A percentile compares a stretch with the other conserved stretches of the same genome.
Evolutionary conservation across 2,888 invertebrate genomes (phyloP).

Genomic region (Schizotus pectinicornis): DNA sequence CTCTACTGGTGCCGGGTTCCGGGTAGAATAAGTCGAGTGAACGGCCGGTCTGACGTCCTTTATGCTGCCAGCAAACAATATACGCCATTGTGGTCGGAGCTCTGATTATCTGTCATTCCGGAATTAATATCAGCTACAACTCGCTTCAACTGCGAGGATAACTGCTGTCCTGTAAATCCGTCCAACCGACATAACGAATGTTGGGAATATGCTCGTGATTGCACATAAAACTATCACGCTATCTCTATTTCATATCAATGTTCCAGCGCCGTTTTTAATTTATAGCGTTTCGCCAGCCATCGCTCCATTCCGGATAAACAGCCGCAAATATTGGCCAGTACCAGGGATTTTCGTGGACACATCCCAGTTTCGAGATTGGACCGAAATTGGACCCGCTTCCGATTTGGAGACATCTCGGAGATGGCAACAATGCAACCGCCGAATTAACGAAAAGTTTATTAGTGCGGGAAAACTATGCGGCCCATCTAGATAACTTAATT

Average conservation of each 20-base stretch:
- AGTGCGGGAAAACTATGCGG: background rate
- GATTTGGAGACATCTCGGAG: too few species aligned
- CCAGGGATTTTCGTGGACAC: background rate
- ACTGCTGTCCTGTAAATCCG: constrained; percentile 43
- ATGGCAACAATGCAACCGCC: background rate
- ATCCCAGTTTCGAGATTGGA: background rate
- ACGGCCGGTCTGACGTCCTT: constrained; percentile 26
- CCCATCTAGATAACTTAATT: too few species aligned
- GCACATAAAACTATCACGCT: constrained; percentile 42
- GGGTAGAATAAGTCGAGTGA: constrained; percentile 5
- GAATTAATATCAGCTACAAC: constrained; percentile 44
- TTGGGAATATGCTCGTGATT: constrained; percentile 41
- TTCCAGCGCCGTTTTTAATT: constrained; percentile 16
- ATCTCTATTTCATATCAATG: constrained; percentile 23
- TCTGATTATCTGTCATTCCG: constrained; percentile 44
- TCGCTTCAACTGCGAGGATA: constrained; percentile 41
- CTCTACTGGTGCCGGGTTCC: too few species aligned
- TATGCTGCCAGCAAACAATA: constrained; percentile 34
- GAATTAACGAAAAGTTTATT: background rate
- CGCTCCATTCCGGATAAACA: background rate
- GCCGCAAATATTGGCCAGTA: background rate
- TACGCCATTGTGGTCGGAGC: constrained; percentile 36
- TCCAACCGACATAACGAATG: constrained; percentile 41
- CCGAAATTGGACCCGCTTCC: background rate
- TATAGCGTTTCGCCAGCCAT: constrained; percentile 7